Conservation (phyloP, 2,113 vertebrate species). For the Vireo altiloquus region DNA sequence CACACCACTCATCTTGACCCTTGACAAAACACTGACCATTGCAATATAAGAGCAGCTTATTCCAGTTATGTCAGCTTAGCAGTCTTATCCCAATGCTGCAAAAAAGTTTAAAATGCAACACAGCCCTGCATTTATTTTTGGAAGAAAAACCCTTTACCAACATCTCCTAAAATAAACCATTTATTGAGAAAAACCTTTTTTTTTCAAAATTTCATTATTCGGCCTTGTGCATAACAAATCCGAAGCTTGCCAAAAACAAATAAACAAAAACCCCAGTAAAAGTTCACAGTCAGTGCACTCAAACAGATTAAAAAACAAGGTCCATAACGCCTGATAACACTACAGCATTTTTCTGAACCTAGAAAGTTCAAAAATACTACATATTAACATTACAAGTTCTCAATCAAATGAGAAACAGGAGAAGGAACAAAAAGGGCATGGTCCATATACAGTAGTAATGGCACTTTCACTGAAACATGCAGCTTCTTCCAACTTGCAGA, state of each 20-base stretch:
- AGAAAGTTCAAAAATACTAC: constrained; percentile 67
- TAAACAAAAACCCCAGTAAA: constrained; percentile 58
- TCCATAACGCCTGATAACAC: constrained; percentile 69
- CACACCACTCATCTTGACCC: background rate
- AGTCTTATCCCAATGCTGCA: background rate
- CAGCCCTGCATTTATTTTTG: background rate
- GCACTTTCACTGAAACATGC: constrained; percentile 82
- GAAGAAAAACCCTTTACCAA: constrained; percentile 10
- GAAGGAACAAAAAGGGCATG: constrained; percentile 58
- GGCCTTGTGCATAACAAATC: constrained; percentile 77
- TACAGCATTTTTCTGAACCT: constrained; percentile 70
- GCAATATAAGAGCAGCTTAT: background rate
- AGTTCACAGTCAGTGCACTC: constrained; percentile 81
- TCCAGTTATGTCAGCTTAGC: background rate
- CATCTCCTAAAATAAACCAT: constrained; percentile 85
- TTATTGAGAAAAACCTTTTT: constrained; percentile 79
- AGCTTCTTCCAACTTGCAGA: constrained; percentile 84
- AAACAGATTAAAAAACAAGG: constrained; percentile 70
- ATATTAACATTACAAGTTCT: constrained; percentile 67
- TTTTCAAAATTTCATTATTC: constrained; percentile 69
- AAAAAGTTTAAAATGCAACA: background rate
- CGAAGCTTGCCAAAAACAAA: constrained; percentile 71
- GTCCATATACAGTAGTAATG: constrained; percentile 85
- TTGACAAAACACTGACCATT: background rate
- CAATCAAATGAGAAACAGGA: constrained; percentile 54